A percentile compares a stretch with the other conserved stretches of the same genome.
These are phyloP conservation scores for Monoplex corrugatus DNA, from an alignment of 2,888 invertebrate species.

Conservation along the genomic window DNA sequence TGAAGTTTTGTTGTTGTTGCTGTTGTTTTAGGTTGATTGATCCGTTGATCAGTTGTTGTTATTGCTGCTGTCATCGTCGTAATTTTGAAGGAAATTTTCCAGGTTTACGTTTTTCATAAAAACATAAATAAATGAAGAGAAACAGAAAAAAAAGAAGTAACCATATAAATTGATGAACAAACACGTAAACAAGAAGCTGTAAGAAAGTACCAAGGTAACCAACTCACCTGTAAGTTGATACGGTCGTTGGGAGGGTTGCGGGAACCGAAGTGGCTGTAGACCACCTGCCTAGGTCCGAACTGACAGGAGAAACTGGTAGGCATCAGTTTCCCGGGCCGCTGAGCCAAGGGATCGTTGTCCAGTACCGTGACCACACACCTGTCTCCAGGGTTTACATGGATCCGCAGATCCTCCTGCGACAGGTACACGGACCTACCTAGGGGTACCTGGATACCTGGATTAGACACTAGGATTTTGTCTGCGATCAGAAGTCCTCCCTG, in stretches of 20 bases:
- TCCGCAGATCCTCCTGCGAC: slow-evolving; percentile 74
- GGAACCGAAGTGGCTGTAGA: slow-evolving; percentile 80
- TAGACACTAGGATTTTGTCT: slow-evolving; percentile 64
- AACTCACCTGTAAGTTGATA: slow-evolving; percentile 67
- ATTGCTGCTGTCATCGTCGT: too few relatives aligned
- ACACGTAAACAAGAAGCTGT: too few relatives aligned
- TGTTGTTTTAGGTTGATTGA: too few relatives aligned
- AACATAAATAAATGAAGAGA: background rate
- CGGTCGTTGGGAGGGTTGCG: slow-evolving; percentile 72
- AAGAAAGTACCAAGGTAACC: background rate
- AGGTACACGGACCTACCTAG: slow-evolving; percentile 76
- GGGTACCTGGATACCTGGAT: slow-evolving; percentile 74
- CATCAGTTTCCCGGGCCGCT: slow-evolving; percentile 76
- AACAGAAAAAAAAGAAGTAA: background rate
- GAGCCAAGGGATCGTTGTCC: slow-evolving; percentile 74
- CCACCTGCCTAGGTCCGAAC: slow-evolving; percentile 75
- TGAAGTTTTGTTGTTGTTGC: too few relatives aligned
- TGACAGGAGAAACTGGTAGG: slow-evolving; percentile 78
- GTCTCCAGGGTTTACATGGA: slow-evolving; percentile 75
- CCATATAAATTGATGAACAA: too few relatives aligned
- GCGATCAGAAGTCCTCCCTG: slow-evolving; percentile 53
- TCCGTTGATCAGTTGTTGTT: too few relatives aligned
- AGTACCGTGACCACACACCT: slow-evolving; percentile 76
- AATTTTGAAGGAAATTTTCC: too few relatives aligned
- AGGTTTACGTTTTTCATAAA: too few relatives aligned